Evolutionary conservation across 2,888 invertebrate genomes (phyloP).

Genomic region (Ectemnius continuus): DNA sequence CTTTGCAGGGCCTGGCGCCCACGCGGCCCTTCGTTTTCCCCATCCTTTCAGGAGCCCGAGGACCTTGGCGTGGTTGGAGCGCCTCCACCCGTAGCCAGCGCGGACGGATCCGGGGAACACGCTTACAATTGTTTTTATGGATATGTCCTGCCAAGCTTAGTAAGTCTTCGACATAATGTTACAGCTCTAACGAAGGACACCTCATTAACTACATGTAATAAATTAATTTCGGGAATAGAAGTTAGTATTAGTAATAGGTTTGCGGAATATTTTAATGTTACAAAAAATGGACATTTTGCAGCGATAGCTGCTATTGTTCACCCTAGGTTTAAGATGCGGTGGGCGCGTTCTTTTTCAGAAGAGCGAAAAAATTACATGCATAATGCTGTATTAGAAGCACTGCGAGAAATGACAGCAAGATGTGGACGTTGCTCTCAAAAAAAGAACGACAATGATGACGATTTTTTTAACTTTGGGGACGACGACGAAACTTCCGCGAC

Average conservation of each 20-base stretch:
- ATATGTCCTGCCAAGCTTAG: not conserved
- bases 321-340: not conserved
- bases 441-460: not conserved
- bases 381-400: not conserved
- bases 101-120: too few species aligned
- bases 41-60: too few species aligned
- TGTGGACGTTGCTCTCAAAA: too few species aligned
- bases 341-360: not conserved
- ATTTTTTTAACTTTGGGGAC: not conserved
- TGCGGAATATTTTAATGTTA: not conserved
- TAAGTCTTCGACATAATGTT: not conserved
- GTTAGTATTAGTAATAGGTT: not conserved
- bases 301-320: not conserved
- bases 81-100: too few species aligned
- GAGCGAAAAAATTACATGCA: not conserved
- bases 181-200: not conserved
- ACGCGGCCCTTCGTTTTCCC: too few species aligned
- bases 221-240: not conserved
- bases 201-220: not conserved
- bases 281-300: not conserved
- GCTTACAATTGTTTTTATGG: too few species aligned
- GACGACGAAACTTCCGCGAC: not conserved
- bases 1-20: too few species aligned
- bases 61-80: too few species aligned
- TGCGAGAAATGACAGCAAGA: too few species aligned